Conservation (phyloP, 2,888 invertebrate genomes). For the Hirtodrosophila cameraria region DNA sequence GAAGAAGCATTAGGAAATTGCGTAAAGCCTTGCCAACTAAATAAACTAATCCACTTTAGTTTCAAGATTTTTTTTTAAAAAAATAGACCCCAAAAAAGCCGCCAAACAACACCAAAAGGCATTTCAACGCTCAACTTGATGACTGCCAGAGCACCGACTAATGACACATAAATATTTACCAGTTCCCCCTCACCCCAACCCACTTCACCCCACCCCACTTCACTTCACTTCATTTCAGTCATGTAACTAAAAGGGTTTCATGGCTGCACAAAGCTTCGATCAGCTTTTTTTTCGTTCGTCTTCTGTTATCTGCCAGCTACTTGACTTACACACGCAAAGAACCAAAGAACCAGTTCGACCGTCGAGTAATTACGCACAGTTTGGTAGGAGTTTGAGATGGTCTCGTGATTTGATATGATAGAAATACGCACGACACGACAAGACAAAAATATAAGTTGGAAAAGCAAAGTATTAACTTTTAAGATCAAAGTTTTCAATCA, state of each 20-base stretch:
- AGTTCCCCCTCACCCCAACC: constrained; percentile 8
- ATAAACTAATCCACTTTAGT: constrained; percentile 44
- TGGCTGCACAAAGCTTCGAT: constrained; percentile 64
- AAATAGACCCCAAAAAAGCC: constrained; percentile 27
- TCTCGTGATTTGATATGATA: no score
- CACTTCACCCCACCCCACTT: neutral
- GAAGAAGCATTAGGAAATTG: neutral
- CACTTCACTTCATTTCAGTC: no score
- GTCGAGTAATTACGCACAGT: constrained; percentile 75
- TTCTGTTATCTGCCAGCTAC: constrained; percentile 73
- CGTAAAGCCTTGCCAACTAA: constrained; percentile 3
- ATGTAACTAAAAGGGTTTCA: constrained; percentile 68
- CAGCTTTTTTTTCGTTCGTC: constrained; percentile 24
- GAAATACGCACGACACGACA: no score
- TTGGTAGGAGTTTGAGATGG: constrained; percentile 14
- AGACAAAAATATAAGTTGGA: no score
- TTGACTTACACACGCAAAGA: constrained; percentile 76
- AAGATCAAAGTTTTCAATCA: no score
- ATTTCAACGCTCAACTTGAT: constrained; percentile 72
- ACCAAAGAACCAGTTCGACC: constrained; percentile 67
- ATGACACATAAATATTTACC: constrained; percentile 77
- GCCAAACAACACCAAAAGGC: constrained; percentile 26
- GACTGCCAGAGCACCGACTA: constrained; percentile 60
- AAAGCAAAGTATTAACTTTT: no score
- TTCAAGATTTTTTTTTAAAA: constrained; percentile 29